phyloP scores from a whole-genome alignment of 2,113 vertebrate genomes.

The Protobothrops flavoviridis region DNA sequence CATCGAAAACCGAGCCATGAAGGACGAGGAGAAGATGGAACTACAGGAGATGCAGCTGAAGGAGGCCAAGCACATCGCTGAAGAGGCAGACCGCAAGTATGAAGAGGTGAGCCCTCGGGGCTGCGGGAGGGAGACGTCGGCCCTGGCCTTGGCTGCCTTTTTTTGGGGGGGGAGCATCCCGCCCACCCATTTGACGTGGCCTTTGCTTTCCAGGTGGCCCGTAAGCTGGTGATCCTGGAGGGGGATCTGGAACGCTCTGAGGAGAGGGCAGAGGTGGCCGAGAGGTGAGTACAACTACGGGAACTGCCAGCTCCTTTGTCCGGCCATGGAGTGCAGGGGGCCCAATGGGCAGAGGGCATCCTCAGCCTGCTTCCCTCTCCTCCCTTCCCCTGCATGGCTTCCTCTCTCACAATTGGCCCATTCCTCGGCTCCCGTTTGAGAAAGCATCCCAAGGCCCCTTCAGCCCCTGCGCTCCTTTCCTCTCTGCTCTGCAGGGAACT shows the following conservation, averaged over 20 bases:
- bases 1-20: conserved; percentile 95
- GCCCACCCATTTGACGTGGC: neutral
- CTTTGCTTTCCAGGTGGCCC: conserved; percentile 80
- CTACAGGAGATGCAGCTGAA: conserved; percentile 99
- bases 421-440: neutral
- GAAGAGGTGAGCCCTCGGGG: conserved; percentile 81
- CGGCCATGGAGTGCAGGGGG: no score
- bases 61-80: conserved; percentile 97
- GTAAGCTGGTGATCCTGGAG: conserved; percentile 95
- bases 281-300: conserved; percentile 79
- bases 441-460: neutral
- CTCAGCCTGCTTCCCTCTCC: neutral
- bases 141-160: fast-evolving
- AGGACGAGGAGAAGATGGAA: conserved; percentile 98
- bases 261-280: conserved; percentile 93
- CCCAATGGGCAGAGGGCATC: neutral
- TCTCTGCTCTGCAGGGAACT: neutral
- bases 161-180: fast-evolving
- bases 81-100: conserved; percentile 97
- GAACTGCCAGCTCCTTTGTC: neutral
- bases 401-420: neutral
- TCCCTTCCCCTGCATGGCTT: neutral
- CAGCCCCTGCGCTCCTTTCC: neutral
- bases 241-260: conserved; percentile 96
- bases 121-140: fast-evolving